Conservation (phyloP, 2,113 vertebrate genomes). For the Eolophus roseicapilla region DNA sequence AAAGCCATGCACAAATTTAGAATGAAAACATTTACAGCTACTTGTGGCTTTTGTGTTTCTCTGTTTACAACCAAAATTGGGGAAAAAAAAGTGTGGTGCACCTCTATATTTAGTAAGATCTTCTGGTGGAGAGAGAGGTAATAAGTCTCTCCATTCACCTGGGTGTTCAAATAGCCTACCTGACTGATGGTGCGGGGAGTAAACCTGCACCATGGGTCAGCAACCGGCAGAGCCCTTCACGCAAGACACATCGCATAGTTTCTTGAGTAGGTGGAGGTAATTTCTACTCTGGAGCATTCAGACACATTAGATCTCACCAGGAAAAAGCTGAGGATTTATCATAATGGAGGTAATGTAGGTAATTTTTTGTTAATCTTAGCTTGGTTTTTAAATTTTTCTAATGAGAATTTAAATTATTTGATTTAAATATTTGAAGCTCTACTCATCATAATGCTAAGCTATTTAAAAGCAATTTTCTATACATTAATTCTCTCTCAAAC, state of each 20-base stretch:
- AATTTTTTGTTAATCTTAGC: neutral
- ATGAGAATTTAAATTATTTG: neutral
- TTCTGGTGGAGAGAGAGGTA: conserved; percentile 47
- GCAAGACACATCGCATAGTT: neutral
- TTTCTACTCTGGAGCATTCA: neutral
- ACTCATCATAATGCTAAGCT: neutral
- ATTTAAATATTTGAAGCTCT: neutral
- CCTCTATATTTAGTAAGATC: conserved; percentile 21
- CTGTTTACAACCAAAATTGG: conserved; percentile 67
- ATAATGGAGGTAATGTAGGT: neutral
- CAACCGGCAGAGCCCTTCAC: neutral
- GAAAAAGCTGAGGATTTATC: neutral
- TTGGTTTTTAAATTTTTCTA: neutral
- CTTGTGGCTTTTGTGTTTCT: conserved; percentile 66
- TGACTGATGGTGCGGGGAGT: conserved; percentile 32
- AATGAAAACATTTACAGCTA: neutral
- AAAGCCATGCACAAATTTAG: neutral
- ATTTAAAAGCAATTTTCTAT: neutral
- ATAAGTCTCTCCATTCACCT: conserved; percentile 29
- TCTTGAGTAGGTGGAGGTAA: neutral
- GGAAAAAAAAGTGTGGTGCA: neutral
- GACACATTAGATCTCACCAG: neutral
- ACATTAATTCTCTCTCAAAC: neutral
- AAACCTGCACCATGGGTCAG: conserved; percentile 7
- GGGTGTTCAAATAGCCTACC: conserved; percentile 6